Evolutionary conservation across 2,797 vertebrate species (phyloP), one percentile per base, ranked within the genome.

Genomic region (Catamblyrhynchus diadema): DNA sequence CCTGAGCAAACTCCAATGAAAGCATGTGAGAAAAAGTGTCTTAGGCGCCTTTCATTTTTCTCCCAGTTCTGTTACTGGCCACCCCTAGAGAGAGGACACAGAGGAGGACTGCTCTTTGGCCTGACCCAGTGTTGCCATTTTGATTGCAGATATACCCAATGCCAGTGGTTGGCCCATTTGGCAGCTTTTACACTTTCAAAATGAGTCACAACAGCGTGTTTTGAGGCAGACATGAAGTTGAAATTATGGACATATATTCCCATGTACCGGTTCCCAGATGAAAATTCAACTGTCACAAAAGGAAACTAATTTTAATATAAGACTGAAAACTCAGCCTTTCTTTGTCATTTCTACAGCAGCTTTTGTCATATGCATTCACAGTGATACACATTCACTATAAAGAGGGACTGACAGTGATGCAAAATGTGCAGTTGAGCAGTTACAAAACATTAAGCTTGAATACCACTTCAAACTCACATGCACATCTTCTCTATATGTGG

Each of bases 401-500:
- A 60, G 64, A 70, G n/a, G 30, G 27, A 51, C 17, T 35, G 50
- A 50, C 9, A n/a, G 33, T 32, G 12, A 3, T 59, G 32, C 8
- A 65, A 82, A 50, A 42, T 14, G 32, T 22, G 17, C 41, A 70
- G 21, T 54, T 59, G 18, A 48, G 11, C 57, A 37, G 30, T 20
- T 30, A 20, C 21, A 16, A 67, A 62, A 35, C 2, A 1, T 41
- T 53, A 60, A 61, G 11, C 13, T 35, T 47, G 35, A 90, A 44
- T 27, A 70, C 2, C 30, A 6, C 19, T 71, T 91, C 44, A 45
- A 56, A 47, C 35, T 39, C 28, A 21, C 4, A 14, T 7, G 8
- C 21, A 37, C 5, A 0, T 6, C 0, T 65, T 61, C 11, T 45
- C n/a, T n/a, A 10, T 2, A 24, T 0, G 2, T 6, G 12, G 28